phyloP scores from a whole-genome alignment of 2,888 invertebrate species.

The Xylota segnis region DNA sequence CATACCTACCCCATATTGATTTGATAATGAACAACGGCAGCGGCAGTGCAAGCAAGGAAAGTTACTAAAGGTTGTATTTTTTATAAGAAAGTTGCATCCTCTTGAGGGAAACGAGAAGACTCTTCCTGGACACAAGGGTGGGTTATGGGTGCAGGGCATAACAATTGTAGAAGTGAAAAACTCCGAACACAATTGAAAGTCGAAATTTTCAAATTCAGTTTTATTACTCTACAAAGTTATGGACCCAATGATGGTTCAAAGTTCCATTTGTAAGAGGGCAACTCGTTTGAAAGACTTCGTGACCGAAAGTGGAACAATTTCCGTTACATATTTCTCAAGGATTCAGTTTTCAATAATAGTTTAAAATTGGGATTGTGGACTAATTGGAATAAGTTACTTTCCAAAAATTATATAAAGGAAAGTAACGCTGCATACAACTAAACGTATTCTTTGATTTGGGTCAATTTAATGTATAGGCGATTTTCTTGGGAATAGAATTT shows the following conservation, averaged over 20 bases:
- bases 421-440: neutral
- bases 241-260: slow-evolving; percentile 20
- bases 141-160: slow-evolving; percentile 14
- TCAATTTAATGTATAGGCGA: neutral
- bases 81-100: slow-evolving; percentile 49
- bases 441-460: neutral
- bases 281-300: slow-evolving; percentile 6
- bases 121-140: neutral
- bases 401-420: neutral
- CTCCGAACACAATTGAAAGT: slow-evolving; percentile 17
- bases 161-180: slow-evolving; percentile 21
- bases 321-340: slow-evolving; percentile 1
- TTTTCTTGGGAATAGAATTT: too few relatives aligned
- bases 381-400: slow-evolving; percentile 12
- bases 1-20: slow-evolving; percentile 38
- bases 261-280: slow-evolving; percentile 1
- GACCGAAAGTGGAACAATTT: slow-evolving; percentile 21
- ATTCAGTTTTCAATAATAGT: neutral
- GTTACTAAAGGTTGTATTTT: slow-evolving; percentile 17
- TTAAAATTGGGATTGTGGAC: slow-evolving; percentile 1
- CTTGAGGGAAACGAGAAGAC: slow-evolving; percentile 20
- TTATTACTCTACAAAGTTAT: slow-evolving; percentile 45
- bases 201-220: slow-evolving; percentile 37
- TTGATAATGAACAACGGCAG: slow-evolving; percentile 30
- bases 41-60: slow-evolving; percentile 32